Conservation (phyloP, 2,113 vertebrate species). For the Sorex araneus region DNA sequence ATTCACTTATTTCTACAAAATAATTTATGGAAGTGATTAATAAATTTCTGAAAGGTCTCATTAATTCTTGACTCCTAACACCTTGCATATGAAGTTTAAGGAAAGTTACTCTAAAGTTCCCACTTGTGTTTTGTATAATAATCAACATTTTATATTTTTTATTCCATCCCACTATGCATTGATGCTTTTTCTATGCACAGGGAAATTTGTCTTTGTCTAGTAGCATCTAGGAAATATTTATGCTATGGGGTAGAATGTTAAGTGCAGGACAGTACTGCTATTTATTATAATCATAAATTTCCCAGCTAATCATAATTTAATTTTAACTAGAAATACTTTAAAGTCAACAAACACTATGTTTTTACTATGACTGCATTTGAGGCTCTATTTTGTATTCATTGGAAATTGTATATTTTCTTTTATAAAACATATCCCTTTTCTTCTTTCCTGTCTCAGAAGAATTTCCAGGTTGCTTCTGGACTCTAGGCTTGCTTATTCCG, state of each 20-base stretch:
- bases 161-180: neutral
- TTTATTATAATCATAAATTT: constrained; percentile 14
- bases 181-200: neutral
- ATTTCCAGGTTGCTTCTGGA: no score
- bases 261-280: neutral
- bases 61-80: constrained; percentile 86
- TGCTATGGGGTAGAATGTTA: neutral
- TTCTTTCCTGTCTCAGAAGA: neutral
- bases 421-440: neutral
- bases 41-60: constrained; percentile 86
- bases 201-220: neutral
- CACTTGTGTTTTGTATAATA: constrained; percentile 89
- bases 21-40: constrained; percentile 90
- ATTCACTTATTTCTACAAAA: constrained; percentile 80
- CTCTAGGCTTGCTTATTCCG: no score
- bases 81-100: constrained; percentile 89
- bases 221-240: neutral
- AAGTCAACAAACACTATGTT: neutral
- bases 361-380: neutral
- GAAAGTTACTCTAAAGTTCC: constrained; percentile 88
- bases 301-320: neutral
- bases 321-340: neutral
- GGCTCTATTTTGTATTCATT: neutral
- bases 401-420: neutral
- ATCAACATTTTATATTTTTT: constrained; percentile 81